A percentile compares a stretch with the other conserved stretches of the same genome.
These are phyloP conservation scores for Leiothrix lutea DNA, from an alignment of 2,113 vertebrate genomes.

Conservation along the genomic window DNA sequence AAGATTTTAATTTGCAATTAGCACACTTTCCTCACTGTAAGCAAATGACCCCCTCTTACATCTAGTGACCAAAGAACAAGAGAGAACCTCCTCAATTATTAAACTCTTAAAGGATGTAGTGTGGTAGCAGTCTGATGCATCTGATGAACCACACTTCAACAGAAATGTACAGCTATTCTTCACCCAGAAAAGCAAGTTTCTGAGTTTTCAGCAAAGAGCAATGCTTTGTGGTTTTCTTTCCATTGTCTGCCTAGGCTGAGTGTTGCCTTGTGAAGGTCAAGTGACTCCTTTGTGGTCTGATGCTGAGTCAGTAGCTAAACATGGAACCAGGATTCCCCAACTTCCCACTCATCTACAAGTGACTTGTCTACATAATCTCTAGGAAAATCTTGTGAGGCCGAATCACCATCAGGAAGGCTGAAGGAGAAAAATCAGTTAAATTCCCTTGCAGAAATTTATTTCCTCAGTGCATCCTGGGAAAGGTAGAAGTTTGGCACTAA, in stretches of 20 bases:
- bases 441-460: neutral
- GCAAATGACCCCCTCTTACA: neutral
- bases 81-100: neutral
- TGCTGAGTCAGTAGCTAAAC: constrained; percentile 24
- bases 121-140: neutral
- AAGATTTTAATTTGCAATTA: neutral
- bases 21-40: neutral
- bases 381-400: neutral
- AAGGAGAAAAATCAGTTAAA: neutral
- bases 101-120: neutral
- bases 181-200: neutral
- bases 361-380: neutral
- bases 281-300: neutral
- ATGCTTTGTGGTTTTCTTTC: neutral
- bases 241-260: neutral
- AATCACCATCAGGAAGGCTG: neutral
- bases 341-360: neutral
- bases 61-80: neutral
- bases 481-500: neutral
- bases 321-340: neutral
- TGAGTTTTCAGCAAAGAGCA: neutral
- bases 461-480: neutral
- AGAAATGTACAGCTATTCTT: neutral
- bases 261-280: neutral
- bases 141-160: neutral